phyloP scores from a whole-genome alignment of 2,888 invertebrate species.

The Lycophotia porphyrea region DNA sequence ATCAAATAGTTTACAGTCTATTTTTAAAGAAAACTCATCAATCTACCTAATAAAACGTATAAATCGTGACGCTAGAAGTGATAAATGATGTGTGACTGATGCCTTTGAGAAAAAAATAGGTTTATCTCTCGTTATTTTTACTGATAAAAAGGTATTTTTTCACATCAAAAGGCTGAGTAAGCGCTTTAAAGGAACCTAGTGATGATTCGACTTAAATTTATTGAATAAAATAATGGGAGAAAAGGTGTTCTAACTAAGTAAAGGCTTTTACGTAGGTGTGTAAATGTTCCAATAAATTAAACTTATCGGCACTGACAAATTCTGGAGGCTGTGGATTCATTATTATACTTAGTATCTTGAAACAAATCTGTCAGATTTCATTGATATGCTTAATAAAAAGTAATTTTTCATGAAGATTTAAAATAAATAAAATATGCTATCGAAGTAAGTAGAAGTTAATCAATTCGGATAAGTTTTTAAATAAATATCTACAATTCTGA shows the following conservation, averaged over 20 bases:
- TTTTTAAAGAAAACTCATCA: conserved; percentile 51
- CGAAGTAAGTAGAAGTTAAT: background rate
- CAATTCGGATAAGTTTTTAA: background rate
- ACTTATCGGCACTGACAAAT: conserved; percentile 17
- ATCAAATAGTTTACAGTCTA: conserved; percentile 42
- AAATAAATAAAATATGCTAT: background rate
- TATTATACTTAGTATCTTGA: conserved; percentile 7
- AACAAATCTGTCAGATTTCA: conserved; percentile 20
- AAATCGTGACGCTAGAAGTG: conserved; percentile 48
- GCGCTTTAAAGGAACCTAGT: conserved; percentile 21
- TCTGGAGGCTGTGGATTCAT: background rate
- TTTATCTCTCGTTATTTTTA: conserved; percentile 51
- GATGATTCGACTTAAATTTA: conserved; percentile 44
- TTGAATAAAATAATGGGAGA: conserved; percentile 34
- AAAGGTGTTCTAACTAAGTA: conserved; percentile 24
- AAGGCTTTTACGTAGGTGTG: conserved; percentile 29
- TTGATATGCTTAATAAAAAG: conserved; percentile 5
- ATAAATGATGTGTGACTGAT: conserved; percentile 56
- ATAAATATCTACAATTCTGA: background rate
- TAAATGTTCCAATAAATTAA: conserved; percentile 33
- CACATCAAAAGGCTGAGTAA: conserved; percentile 46
- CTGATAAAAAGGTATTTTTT: conserved; percentile 45
- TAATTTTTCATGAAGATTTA: background rate
- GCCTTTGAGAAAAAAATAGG: conserved; percentile 40
- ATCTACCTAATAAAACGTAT: conserved; percentile 48